Evolutionary conservation across 2,113 vertebrate species (phyloP).

Genomic region (Chloebia gouldiae): DNA sequence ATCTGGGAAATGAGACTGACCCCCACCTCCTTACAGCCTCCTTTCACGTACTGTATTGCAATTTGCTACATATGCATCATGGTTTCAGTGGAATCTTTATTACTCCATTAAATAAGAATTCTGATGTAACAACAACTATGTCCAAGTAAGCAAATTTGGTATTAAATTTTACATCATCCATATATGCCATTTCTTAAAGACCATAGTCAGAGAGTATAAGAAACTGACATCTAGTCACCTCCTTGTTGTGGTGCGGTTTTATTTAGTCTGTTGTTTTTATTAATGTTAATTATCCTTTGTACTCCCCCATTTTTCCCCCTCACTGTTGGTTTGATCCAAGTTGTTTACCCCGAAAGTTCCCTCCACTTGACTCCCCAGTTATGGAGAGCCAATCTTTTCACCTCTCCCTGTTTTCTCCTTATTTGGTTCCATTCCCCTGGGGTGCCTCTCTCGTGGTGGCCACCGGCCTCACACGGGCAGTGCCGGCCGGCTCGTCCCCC

Average conservation of each 20-base stretch:
- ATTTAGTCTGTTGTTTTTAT: no score
- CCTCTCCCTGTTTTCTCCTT: no score
- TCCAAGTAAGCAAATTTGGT: not conserved
- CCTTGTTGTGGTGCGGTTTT: not conserved
- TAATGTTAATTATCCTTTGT: no score
- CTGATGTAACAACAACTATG: not conserved
- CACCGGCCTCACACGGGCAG: no score
- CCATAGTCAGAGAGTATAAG: not conserved
- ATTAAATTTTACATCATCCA: not conserved
- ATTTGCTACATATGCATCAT: rapidly evolving
- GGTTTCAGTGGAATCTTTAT: not conserved
- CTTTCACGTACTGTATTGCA: not conserved
- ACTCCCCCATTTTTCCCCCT: no score
- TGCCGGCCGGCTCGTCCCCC: no score
- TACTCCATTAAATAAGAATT: not conserved
- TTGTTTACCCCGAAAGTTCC: no score
- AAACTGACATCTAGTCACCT: not conserved
- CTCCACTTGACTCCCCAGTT: no score
- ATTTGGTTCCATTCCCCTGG: no score
- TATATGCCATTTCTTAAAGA: not conserved
- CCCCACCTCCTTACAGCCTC: rapidly evolving
- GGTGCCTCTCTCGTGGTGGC: no score
- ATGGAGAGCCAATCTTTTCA: no score
- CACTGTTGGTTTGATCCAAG: no score
- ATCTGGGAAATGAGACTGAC: not conserved